Conservation (phyloP, 2,888 invertebrate species). For the Tuberolachnus salignus region DNA sequence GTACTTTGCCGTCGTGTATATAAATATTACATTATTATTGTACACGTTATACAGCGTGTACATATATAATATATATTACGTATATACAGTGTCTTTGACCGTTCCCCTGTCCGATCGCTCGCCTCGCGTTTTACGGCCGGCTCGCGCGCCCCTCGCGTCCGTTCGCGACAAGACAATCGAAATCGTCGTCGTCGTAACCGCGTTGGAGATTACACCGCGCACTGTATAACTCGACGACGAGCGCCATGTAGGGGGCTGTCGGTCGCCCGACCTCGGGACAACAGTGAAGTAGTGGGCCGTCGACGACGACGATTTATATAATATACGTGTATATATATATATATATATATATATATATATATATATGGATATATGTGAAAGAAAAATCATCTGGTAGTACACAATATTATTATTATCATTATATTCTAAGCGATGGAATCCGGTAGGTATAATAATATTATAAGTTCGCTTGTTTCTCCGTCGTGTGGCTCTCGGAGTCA, state of each 20-base stretch:
- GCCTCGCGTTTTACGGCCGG: neutral
- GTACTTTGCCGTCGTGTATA: no score
- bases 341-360: no score
- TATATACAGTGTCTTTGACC: neutral
- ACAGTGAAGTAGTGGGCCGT: neutral
- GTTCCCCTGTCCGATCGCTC: neutral
- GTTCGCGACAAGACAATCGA: slow-evolving; percentile 24
- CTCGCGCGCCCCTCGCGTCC: neutral
- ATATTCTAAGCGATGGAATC: slow-evolving; percentile 29
- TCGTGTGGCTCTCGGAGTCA: slow-evolving; percentile 34
- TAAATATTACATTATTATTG: no score
- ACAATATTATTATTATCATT: neutral
- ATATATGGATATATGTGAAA: no score
- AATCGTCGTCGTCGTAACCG: neutral
- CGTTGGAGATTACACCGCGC: neutral
- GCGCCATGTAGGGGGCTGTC: slow-evolving; percentile 28
- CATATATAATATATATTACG: no score
- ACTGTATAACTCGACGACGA: neutral
- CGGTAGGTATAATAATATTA: neutral
- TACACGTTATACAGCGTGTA: no score
- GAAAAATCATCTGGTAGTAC: no score
- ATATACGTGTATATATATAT: neutral
- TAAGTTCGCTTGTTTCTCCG: slow-evolving; percentile 29
- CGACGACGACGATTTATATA: slow-evolving; percentile 18
- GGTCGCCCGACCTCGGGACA: neutral